Base-by-base conservation (phyloP, 2,888 invertebrate genomes). In the Pristionchus mayeri region DNA sequence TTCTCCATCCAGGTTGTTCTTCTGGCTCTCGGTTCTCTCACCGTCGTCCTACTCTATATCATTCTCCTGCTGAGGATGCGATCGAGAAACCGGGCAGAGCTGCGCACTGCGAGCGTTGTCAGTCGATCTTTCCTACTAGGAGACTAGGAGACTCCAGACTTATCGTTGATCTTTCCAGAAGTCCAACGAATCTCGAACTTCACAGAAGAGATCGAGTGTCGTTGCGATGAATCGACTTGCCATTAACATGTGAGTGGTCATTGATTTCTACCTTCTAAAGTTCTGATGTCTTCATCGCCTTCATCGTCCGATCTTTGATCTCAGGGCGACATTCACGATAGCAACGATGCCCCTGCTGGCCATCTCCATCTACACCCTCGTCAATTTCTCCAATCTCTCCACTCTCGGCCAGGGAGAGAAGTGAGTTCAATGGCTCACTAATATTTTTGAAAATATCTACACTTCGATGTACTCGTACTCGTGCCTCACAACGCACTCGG, bases 201-300 rank as follows among this genome's bases (percentile, higher is more conserved):
- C 81, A 44, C 54, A 52, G 54, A 88, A 88, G 40, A 21, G 44
- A 27, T 79, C 81, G 16, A 60, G 60, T 63, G 87, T 87, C 54
- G 67, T 52, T 44, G 90, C 91, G 27, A 88, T 91, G 88, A 89
- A 90, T 67, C 84, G 91, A 76, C 85, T 91, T 16, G 87, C 90
- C 4, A 84, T 90, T 63, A 91, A 91, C 81, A 89, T 91, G 87
- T 81, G 63, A 81, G 81, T 34, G 63, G 34, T 63, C 13, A 13
- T 30, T 67, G 67, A 37, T 44, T 13, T 44, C 44, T 44, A 44
- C 7, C 44, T 9, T 44, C 44, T 13, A 44, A 44, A n/a, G n/a
- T n/a, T n/a, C n/a, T n/a, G n/a, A n/a, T n/a, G n/a, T n/a, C n/a
- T n/a, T n/a, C n/a, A n/a, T n/a, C n/a, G n/a, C n/a, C n/a, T n/a